phyloP scores from a whole-genome alignment of 2,888 invertebrate species.

The Protodeltote pygarga region DNA sequence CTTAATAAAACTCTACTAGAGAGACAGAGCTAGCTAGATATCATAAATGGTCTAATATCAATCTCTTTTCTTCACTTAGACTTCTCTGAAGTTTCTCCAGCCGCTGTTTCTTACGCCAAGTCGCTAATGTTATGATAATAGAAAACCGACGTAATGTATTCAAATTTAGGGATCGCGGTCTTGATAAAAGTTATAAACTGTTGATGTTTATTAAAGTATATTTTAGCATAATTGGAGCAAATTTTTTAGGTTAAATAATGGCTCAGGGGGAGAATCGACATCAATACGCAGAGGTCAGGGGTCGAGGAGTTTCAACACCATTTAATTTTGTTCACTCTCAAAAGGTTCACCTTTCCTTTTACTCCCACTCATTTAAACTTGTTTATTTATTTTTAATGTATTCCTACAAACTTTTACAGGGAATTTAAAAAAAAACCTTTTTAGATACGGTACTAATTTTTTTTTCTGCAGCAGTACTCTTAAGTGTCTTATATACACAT shows the following conservation, averaged over 20 bases:
- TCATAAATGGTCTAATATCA: too few species aligned
- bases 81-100: neutral
- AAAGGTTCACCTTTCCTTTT: neutral
- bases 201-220: constrained; percentile 19
- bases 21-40: too few species aligned
- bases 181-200: constrained; percentile 15
- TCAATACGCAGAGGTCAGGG: constrained; percentile 8
- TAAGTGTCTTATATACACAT: too few species aligned
- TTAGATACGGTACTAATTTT: too few species aligned
- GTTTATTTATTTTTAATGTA: too few species aligned
- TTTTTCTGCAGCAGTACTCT: too few species aligned
- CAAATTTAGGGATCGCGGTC: constrained; percentile 16
- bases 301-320: neutral
- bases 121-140: constrained; percentile 28
- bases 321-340: neutral
- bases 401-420: too few species aligned
- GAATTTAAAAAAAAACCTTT: too few species aligned
- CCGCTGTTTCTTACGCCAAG: too few species aligned
- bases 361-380: neutral
- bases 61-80: neutral
- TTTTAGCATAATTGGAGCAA: constrained; percentile 7
- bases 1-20: too few species aligned
- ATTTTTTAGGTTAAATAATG: constrained; percentile 17
- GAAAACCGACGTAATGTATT: constrained; percentile 21
- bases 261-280: constrained; percentile 15